These are phyloP conservation scores for Squalus acanthias DNA, from an alignment of 2,797 vertebrate species.

Conservation along the genomic window DNA sequence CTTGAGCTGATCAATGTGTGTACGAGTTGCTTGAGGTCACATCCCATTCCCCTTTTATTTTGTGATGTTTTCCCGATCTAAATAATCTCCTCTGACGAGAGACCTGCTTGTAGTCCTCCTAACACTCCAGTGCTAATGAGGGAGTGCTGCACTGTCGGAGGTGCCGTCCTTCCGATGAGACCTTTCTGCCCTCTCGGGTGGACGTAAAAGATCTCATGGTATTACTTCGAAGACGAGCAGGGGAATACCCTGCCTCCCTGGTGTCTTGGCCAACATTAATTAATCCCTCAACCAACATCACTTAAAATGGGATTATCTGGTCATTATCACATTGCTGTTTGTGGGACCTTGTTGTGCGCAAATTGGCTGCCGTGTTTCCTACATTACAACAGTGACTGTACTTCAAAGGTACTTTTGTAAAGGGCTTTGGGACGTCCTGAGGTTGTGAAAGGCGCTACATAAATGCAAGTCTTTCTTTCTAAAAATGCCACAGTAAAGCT, in stretches of 20 bases:
- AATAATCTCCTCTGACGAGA: not conserved
- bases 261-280: not conserved
- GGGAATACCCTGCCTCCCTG: not conserved
- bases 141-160: not conserved
- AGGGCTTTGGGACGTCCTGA: not conserved
- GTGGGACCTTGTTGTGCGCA: not conserved
- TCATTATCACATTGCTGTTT: not conserved
- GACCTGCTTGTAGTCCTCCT: not conserved
- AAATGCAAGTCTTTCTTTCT: not conserved
- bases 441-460: not conserved
- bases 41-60: not conserved
- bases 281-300: not conserved
- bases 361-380: not conserved
- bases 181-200: not conserved
- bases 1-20: not conserved
- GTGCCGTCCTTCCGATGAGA: not conserved
- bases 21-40: not conserved
- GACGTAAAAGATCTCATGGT: not conserved
- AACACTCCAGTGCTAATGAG: too few relatives aligned
- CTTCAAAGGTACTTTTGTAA: not conserved
- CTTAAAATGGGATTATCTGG: not conserved
- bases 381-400: not conserved
- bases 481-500: not conserved
- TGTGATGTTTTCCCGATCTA: not conserved
- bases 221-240: too few relatives aligned